Evolutionary conservation across 2,888 invertebrate species (phyloP).

Genomic region (Torymus aiolomorphi): DNA sequence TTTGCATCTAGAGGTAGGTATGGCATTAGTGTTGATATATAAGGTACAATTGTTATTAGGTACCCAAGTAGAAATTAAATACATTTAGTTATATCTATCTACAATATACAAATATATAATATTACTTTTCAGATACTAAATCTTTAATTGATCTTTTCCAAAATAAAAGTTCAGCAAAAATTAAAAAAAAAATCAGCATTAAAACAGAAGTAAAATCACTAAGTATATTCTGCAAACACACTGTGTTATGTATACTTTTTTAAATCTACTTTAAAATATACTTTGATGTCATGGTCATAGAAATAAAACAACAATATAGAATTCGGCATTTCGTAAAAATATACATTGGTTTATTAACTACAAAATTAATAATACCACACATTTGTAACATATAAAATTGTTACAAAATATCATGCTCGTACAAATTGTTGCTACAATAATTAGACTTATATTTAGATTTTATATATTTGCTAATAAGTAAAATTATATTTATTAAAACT

Average conservation of each 20-base stretch:
- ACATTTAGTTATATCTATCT: constrained; percentile 68
- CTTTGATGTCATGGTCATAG: background rate
- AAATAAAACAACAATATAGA: constrained; percentile 18
- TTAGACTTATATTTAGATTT: too few relatives aligned
- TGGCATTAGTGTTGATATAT: too few relatives aligned
- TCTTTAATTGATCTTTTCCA: constrained; percentile 72
- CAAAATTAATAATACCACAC: constrained; percentile 20
- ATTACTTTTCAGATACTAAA: constrained; percentile 78
- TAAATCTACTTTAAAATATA: background rate
- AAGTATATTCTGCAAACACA: constrained; percentile 77
- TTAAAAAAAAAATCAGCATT: constrained; percentile 78
- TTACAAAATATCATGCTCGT: too few relatives aligned
- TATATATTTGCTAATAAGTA: too few relatives aligned
- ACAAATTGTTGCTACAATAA: too few relatives aligned
- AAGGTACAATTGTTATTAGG: too few relatives aligned
- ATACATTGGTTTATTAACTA: constrained; percentile 39
- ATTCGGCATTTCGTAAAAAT: constrained; percentile 21
- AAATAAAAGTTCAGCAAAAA: constrained; percentile 79
- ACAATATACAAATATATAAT: background rate
- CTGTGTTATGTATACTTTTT: constrained; percentile 50
- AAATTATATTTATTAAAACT: too few relatives aligned
- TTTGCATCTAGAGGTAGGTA: constrained; percentile 77
- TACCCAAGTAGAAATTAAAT: too few relatives aligned
- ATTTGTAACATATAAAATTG: background rate
- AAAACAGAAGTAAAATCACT: constrained; percentile 77